Conservation (phyloP, 2,797 vertebrate species). For the Eulemur albifrons region DNA sequence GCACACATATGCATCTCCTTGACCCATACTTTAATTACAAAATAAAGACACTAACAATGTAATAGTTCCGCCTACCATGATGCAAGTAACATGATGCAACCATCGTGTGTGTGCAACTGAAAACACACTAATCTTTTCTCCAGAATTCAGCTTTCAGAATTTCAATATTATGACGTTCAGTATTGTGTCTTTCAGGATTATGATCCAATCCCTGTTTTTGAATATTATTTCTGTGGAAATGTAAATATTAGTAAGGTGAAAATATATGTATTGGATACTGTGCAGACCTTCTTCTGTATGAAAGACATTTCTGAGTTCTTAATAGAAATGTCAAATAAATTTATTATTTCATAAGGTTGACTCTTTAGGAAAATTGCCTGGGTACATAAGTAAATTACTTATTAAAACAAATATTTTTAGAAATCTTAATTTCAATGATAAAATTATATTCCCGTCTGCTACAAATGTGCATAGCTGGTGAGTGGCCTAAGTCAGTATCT, state of each 20-base stretch:
- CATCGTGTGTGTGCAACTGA: not conserved
- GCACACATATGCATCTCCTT: not conserved
- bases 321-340: not conserved
- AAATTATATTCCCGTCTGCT: not conserved
- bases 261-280: not conserved
- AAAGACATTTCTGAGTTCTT: not conserved
- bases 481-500: not conserved
- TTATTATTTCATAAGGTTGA: not conserved
- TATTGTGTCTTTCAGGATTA: not conserved
- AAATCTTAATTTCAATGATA: not conserved
- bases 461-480: not conserved
- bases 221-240: not conserved
- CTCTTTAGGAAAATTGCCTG: not conserved
- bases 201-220: not conserved
- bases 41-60: not conserved
- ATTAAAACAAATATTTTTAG: not conserved
- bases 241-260: not conserved
- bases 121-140: not conserved
- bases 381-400: not conserved
- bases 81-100: not conserved
- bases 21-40: not conserved
- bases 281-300: not conserved
- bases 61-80: not conserved
- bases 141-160: not conserved
- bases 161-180: not conserved